These are phyloP conservation scores for Pantelozetes paolii DNA, from an alignment of 2,888 invertebrate genomes.

Conservation along the genomic window DNA sequence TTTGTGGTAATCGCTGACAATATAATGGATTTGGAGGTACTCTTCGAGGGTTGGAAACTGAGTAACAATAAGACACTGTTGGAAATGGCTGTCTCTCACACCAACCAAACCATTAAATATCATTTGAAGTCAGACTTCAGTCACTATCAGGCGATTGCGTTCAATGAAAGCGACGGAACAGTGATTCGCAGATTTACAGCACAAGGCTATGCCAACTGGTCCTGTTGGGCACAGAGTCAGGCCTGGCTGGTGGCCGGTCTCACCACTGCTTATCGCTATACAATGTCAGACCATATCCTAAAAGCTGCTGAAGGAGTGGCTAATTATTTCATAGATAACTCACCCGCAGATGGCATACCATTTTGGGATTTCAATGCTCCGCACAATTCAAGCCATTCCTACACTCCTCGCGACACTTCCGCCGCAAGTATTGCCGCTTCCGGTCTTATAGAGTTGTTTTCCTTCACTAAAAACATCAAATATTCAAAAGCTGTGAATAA, in stretches of 20 bases:
- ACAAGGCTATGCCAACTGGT: slow-evolving; percentile 13
- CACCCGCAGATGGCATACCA: slow-evolving; percentile 3
- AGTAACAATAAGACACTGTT: not conserved
- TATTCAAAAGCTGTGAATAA: slow-evolving; percentile 13
- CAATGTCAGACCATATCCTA: not conserved
- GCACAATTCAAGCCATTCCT: not conserved
- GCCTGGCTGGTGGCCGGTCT: slow-evolving; percentile 24
- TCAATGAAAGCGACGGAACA: not conserved
- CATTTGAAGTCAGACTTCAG: slow-evolving; percentile 4
- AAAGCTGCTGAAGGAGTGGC: slow-evolving; percentile 20
- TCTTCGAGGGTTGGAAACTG: not conserved
- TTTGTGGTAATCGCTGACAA: slow-evolving; percentile 24
- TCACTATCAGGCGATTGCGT: slow-evolving; percentile 1
- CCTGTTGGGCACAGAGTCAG: slow-evolving; percentile 33
- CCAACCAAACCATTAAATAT: slow-evolving; percentile 6
- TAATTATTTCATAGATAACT: slow-evolving; percentile 6
- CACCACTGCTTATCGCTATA: slow-evolving; percentile 17
- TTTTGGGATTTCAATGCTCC: slow-evolving; percentile 27
- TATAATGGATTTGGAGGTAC: slow-evolving; percentile 23
- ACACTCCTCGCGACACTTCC: slow-evolving; percentile 29
- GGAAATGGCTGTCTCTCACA: slow-evolving; percentile 25
- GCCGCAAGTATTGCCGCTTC: slow-evolving; percentile 11
- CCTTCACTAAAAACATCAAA: slow-evolving; percentile 1
- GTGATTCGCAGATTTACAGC: slow-evolving; percentile 4
- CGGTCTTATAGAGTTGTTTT: not conserved